These are phyloP conservation scores for Blennius ocellaris DNA, from an alignment of 2,113 vertebrate genomes.

Conservation along the genomic window DNA sequence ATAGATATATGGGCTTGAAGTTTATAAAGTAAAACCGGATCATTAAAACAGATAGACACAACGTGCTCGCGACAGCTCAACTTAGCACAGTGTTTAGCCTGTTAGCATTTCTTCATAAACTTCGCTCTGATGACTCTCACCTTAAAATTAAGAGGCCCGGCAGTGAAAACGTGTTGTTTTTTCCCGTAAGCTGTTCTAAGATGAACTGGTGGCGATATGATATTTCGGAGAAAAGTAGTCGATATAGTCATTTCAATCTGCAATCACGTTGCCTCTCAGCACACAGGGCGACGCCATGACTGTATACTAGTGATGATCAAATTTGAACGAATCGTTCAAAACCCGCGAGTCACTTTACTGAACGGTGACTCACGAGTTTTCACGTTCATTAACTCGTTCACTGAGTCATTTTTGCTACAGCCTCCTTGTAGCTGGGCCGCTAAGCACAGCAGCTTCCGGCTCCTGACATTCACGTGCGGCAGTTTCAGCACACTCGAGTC, in stretches of 20 bases:
- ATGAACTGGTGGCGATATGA: background rate
- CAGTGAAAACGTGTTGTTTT: background rate
- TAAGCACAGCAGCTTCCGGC: too few relatives aligned
- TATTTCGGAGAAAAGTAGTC: slow-evolving; percentile 15
- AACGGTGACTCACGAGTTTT: too few relatives aligned
- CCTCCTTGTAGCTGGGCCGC: too few relatives aligned
- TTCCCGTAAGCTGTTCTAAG: background rate
- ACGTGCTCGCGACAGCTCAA: slow-evolving; percentile 49
- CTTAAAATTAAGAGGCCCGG: slow-evolving; percentile 10
- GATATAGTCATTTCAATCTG: slow-evolving; percentile 52
- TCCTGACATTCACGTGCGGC: too few relatives aligned
- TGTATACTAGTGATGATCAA: too few relatives aligned
- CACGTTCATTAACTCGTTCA: too few relatives aligned
- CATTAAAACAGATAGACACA: slow-evolving; percentile 13
- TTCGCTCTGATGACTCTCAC: slow-evolving; percentile 33
- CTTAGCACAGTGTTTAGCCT: slow-evolving; percentile 2
- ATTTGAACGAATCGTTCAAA: too few relatives aligned
- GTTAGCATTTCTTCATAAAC: slow-evolving; percentile 5
- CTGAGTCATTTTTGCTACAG: too few relatives aligned
- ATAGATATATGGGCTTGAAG: too few relatives aligned
- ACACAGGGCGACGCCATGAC: slow-evolving; percentile 68
- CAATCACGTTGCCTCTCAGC: slow-evolving; percentile 68
- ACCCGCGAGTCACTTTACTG: too few relatives aligned
- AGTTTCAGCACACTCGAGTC: too few relatives aligned
- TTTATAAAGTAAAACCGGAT: too few relatives aligned